Base-by-base conservation (phyloP, 2,888 invertebrate genomes). In the Myopa testacea region DNA sequence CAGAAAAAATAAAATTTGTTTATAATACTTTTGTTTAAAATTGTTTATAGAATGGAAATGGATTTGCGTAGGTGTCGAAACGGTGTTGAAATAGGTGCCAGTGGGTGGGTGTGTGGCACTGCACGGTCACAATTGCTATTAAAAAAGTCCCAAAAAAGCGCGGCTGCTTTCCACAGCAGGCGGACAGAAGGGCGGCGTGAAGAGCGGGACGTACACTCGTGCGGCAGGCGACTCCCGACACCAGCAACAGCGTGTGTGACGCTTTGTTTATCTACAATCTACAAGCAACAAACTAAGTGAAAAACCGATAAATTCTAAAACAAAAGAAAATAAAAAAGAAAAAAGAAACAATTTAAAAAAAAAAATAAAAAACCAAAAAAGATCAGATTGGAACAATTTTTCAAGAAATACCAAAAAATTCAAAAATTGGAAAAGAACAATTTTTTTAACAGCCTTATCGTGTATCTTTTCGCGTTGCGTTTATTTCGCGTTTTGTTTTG, bases 1-100 rank as follows among this genome's bases (percentile, higher is more conserved):
- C 37, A 12, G 34, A 70, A 55, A 70, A 69, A 52, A 70, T 45
- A 2, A 10, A 45, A 45, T 8, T 75, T 75, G 58, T 67, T 75
- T 75, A 58, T 52, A 67, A 55, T 45, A 10, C 70, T 76, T 77
- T 77, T 75, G 40, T 37, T 76, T 78, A 80, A 77, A 78, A 77
- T 80, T 83, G 82, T 82, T 83, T 83, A 83, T 74, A 73, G 79
- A 78, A 77, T 65, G 77, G 71, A 80, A 76, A 40, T 71, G 78
- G 71, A 72, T 65, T 68, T 65, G 37, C 70, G 75, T 75, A 70
- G 75, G 70, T 78, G 74, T 68, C 69, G 73, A 69, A 71, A 67
- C 50, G 16, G 50, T 40, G 71, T 34, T 34, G 65, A 19, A 40
- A 40, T 37, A 14, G 62, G 63, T 52, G 77, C 10, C 10, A 26